Percentiles rank a stretch among this genome's conserved stretches.
Conservation (phyloP, 2,113 vertebrate genomes). For the Protomyctophum bolini region DNA sequence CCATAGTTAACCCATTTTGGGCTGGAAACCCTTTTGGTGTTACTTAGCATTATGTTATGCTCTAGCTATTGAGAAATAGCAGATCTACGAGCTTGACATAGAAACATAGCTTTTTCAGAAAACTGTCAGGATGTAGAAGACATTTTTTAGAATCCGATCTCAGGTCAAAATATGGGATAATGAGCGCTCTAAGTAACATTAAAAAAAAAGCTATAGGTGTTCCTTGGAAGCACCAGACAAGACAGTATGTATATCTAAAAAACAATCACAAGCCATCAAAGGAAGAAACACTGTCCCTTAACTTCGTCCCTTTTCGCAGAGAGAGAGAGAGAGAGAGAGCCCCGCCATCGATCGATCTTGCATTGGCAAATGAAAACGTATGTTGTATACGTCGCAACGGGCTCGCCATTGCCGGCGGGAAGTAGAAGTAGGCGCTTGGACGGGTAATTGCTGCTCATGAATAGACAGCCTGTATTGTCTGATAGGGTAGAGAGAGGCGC, state of each 20-base stretch:
- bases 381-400: constrained; percentile 19
- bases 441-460: constrained; percentile 63
- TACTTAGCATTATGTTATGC: no score
- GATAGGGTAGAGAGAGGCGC: constrained; percentile 19
- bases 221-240: constrained; percentile 37
- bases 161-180: no score
- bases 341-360: constrained; percentile 47
- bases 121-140: no score
- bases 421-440: constrained; percentile 28
- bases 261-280: constrained; percentile 59
- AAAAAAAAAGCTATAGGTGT: constrained; percentile 22
- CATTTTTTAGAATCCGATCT: no score
- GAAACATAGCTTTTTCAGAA: no score
- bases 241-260: constrained; percentile 59
- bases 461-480: constrained; percentile 27
- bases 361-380: constrained; percentile 67
- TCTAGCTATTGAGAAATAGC: no score
- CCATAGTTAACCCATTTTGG: no score
- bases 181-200: neutral
- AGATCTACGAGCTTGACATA: no score
- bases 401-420: constrained; percentile 24
- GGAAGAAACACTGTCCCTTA: constrained; percentile 56
- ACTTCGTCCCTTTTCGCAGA: constrained; percentile 57
- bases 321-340: neutral
- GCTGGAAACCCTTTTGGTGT: no score